Conservation (phyloP, 2,113 vertebrate species). For the Tragelaphus scriptus region DNA sequence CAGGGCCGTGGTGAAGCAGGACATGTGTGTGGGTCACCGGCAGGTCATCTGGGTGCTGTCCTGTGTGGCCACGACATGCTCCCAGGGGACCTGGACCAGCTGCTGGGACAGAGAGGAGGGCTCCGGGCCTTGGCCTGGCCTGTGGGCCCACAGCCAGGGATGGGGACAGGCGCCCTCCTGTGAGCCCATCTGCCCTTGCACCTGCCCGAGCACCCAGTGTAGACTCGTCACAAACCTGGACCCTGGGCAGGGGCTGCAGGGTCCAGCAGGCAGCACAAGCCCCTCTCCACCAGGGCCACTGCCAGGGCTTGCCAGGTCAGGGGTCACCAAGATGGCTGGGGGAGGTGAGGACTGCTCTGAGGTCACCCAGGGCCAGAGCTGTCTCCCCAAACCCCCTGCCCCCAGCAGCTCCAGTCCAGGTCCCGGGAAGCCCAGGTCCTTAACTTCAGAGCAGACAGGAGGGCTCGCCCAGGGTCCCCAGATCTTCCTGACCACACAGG, state of each 20-base stretch:
- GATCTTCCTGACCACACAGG: accelerated
- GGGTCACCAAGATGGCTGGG: neutral
- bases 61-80: neutral
- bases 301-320: too few species aligned
- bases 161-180: neutral
- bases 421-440: neutral
- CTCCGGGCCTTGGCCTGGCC: neutral
- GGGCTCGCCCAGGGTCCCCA: neutral
- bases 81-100: neutral
- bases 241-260: neutral
- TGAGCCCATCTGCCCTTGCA: accelerated
- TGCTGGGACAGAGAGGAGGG: neutral
- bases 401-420: neutral
- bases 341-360: neutral
- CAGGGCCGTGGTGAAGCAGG: neutral
- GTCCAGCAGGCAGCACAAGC: neutral
- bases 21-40: neutral
- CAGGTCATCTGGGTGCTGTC: neutral
- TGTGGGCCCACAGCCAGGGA: neutral
- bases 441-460: neutral
- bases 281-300: too few species aligned
- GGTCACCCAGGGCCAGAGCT: neutral
- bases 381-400: neutral
- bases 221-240: accelerated
- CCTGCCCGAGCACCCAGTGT: neutral